Base-by-base conservation (phyloP, 2,797 vertebrate species). In the Argyrosomus regius region DNA sequence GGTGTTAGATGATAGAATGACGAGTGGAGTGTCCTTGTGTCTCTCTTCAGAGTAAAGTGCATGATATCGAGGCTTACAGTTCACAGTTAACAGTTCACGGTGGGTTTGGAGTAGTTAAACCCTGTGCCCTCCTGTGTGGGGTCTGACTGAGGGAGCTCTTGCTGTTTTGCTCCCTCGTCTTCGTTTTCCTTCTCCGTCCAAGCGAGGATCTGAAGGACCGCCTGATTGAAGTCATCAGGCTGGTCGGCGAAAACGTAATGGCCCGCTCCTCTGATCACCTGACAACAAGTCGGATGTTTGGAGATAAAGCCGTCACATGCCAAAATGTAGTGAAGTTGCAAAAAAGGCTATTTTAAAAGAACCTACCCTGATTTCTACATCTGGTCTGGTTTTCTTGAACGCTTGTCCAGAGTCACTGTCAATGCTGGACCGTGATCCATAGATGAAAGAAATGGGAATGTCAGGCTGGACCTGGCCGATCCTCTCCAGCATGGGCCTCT, bases 241-340 rank as follows among this genome's bases (percentile, higher is more conserved):
- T 98, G 98, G 93, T 99, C 98, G 0, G 98, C 98, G 0, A 97
- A 98, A 67, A 98, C 98, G 0, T 99, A 99, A 88, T 99, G 98
- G 70, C 98, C 98, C 0, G 97, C 97, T 71, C 97, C 98, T 52
- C 97, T 95, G 88, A 99, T 97, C 82, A 97, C 97, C 97, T 99
- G 79, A 70, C 6, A 49, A 57, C 43, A 1, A 50, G 35, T 70
- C 12, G 39, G 20, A 35, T 8, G 54, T 31, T 79, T n/a, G n/a
- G 54, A 72, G 46, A 54, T 39, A 49, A 63, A 28, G 35, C 9
- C 22, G 31, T 10, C 22, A 50, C 9, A 9, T 60, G 8, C 4
- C 1, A 22, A 78, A 28, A 53, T n/a, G 31, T 48, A 1, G 9
- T 24, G 1, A 49, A 17, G 18, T 14, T n/a, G 5, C 20, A 53